Percentiles rank a stretch among this genome's conserved stretches.
Conservation (phyloP, 2,888 invertebrate species). For the Plebejus argus region DNA sequence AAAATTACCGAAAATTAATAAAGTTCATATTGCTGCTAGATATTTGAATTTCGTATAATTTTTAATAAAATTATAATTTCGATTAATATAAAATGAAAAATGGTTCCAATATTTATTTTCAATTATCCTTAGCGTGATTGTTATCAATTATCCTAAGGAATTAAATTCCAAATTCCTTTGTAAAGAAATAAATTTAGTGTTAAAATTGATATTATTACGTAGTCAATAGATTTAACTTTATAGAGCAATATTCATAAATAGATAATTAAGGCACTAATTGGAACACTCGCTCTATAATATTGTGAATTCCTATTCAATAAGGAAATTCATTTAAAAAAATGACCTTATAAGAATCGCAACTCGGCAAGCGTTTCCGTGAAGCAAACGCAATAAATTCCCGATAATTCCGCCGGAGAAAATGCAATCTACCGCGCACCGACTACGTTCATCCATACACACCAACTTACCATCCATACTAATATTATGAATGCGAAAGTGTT, state of each 20-base stretch:
- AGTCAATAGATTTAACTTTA: background rate
- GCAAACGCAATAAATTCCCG: background rate
- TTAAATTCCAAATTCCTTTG: too few relatives aligned
- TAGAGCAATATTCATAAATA: background rate
- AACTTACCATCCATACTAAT: background rate
- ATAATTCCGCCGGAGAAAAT: background rate
- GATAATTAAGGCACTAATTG: background rate
- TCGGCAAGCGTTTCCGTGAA: slow-evolving; percentile 7
- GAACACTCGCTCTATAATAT: background rate
- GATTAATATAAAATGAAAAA: background rate
- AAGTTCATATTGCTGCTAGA: background rate
- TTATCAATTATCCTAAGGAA: background rate
- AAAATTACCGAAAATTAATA: background rate
- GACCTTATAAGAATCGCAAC: background rate
- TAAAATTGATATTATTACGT: background rate
- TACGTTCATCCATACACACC: background rate
- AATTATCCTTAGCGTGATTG: background rate
- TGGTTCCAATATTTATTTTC: background rate
- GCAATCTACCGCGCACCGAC: background rate
- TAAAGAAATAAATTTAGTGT: too few relatives aligned
- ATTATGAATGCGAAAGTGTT: too few relatives aligned
- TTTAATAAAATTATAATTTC: background rate
- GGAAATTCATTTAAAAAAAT: slow-evolving; percentile 8
- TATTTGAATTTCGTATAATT: background rate
- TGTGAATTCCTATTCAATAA: background rate